A percentile compares a stretch with the other conserved stretches of the same genome.
Conservation (phyloP, 2,113 vertebrate genomes). For the Halichoeres trimaculatus region DNA sequence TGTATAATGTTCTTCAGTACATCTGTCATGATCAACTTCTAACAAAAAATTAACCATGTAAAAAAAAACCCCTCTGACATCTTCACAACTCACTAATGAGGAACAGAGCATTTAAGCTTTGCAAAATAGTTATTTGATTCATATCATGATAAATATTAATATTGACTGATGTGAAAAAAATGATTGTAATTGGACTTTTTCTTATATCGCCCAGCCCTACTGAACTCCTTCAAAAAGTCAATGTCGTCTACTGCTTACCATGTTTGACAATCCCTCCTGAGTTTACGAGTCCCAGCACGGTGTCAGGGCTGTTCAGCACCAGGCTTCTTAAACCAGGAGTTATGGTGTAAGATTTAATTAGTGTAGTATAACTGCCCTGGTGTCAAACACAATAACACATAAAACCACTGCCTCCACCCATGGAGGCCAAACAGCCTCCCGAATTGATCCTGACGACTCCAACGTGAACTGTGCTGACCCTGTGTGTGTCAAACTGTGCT, state of each 20-base stretch:
- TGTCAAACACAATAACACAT: slow-evolving; percentile 23
- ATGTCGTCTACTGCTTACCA: neutral
- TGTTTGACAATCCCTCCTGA: neutral
- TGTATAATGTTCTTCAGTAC: too few relatives aligned
- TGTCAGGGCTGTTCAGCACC: slow-evolving; percentile 1
- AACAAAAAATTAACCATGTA: too few relatives aligned
- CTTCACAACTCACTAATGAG: too few relatives aligned
- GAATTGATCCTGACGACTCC: slow-evolving; percentile 17
- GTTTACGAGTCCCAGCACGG: neutral
- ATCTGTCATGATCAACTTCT: too few relatives aligned
- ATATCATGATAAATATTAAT: too few relatives aligned
- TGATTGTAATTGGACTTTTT: too few relatives aligned
- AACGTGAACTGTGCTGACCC: neutral
- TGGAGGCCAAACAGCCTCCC: neutral
- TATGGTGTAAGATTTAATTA: slow-evolving; percentile 32
- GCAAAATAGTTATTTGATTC: too few relatives aligned
- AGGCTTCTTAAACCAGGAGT: slow-evolving; percentile 2
- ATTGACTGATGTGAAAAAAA: too few relatives aligned
- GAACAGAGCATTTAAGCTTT: too few relatives aligned
- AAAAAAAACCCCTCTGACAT: too few relatives aligned
- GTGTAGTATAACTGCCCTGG: neutral
- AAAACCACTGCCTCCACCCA: neutral
- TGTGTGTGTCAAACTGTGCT: neutral
- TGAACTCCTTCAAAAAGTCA: neutral
- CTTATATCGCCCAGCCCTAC: too few relatives aligned